Evolutionary conservation across 2,888 invertebrate genomes (phyloP).

Genomic region (Gnatocerus cornutus): DNA sequence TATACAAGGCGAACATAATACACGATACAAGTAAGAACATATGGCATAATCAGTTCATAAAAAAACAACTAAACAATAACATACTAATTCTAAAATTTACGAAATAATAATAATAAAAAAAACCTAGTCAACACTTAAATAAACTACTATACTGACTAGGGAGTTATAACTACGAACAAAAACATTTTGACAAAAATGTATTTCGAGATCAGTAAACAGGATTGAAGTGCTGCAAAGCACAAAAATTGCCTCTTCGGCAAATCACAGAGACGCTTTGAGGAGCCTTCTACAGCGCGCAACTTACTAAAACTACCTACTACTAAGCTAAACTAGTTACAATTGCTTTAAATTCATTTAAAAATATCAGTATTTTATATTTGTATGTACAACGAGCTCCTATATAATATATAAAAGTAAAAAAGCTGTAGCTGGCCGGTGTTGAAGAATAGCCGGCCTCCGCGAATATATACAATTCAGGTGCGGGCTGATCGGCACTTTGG

Average conservation of each 20-base stretch:
- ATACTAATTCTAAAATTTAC: constrained; percentile 63
- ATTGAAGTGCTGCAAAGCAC: constrained; percentile 49
- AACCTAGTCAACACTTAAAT: constrained; percentile 69
- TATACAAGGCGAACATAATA: constrained; percentile 61
- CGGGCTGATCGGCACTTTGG: constrained; percentile 66
- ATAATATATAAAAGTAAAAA: constrained; percentile 62
- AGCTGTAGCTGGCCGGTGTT: constrained; percentile 59
- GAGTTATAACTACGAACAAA: constrained; percentile 64
- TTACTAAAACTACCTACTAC: constrained; percentile 59
- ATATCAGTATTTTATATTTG: constrained; percentile 67
- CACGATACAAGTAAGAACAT: constrained; percentile 55
- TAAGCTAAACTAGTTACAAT: constrained; percentile 66
- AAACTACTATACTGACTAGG: constrained; percentile 71
- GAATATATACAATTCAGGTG: constrained; percentile 62
- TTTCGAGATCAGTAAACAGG: constrained; percentile 68
- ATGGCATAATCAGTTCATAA: constrained; percentile 59
- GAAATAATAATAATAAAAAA: constrained; percentile 56
- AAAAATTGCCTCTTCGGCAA: constrained; percentile 65
- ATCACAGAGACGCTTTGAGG: constrained; percentile 72
- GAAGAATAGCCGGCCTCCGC: constrained; percentile 51
- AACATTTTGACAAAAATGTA: constrained; percentile 59
- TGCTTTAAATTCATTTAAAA: constrained; percentile 70
- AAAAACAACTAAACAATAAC: constrained; percentile 64
- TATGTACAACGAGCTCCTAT: constrained; percentile 57
- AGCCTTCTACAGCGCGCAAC: constrained; percentile 68